phyloP scores from a whole-genome alignment of 2,888 invertebrate species.

The Kryphioiulus occultus region DNA sequence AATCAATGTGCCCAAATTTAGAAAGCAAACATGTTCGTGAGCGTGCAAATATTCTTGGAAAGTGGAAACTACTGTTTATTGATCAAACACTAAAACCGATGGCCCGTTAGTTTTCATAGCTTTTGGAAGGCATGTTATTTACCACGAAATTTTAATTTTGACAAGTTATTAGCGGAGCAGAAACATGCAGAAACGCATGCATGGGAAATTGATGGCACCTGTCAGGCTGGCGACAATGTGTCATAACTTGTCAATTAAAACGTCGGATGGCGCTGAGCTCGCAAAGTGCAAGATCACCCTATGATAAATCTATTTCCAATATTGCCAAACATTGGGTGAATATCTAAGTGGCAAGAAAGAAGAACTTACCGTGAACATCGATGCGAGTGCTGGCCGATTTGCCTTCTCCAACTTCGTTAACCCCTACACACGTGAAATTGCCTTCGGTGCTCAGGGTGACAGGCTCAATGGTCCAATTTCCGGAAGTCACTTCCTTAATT shows the following conservation, averaged over 20 bases:
- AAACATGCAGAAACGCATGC: neutral
- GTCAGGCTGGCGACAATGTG: neutral
- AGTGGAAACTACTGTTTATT: no score
- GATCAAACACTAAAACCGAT: no score
- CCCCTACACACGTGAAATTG: constrained; percentile 87
- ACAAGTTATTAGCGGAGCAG: neutral
- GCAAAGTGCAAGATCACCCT: constrained; percentile 16
- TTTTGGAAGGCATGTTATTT: neutral
- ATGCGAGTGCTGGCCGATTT: constrained; percentile 73
- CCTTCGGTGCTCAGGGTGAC: constrained; percentile 85
- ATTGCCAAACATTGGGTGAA: neutral
- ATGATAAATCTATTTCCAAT: constrained; percentile 17
- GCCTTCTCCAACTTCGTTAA: constrained; percentile 84
- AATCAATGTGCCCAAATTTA: no score
- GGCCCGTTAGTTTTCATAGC: no score
- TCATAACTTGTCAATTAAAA: constrained; percentile 15
- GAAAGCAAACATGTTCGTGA: no score
- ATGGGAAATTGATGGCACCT: neutral
- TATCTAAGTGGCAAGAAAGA: neutral
- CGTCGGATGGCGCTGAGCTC: constrained; percentile 3
- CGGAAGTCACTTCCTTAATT: constrained; percentile 76
- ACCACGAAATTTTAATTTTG: neutral
- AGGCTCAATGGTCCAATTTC: constrained; percentile 81
- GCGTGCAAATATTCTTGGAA: no score
- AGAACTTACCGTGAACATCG: constrained; percentile 72